A percentile compares a stretch with the other conserved stretches of the same genome.
Evolutionary conservation across 2,113 vertebrate genomes (phyloP).

Genomic region (Melanocharis versteri): DNA sequence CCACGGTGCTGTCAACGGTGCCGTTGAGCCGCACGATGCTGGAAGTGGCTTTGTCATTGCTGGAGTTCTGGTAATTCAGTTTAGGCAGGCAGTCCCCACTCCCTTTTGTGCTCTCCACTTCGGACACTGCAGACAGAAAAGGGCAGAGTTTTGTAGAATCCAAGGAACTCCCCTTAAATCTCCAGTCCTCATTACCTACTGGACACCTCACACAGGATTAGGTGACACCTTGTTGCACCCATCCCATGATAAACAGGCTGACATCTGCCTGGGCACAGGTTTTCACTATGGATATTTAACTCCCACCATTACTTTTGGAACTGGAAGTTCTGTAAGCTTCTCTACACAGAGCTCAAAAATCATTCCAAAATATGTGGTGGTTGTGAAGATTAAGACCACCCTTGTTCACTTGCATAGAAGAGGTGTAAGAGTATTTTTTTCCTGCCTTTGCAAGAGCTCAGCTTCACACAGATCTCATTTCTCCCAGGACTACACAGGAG

Average conservation of each 20-base stretch:
- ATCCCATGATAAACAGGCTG: too few species aligned
- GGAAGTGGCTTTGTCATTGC: not conserved
- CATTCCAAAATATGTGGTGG: not conserved
- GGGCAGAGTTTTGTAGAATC: not conserved
- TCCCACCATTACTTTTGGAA: not conserved
- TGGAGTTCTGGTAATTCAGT: slow-evolving; percentile 59
- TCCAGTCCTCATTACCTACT: not conserved
- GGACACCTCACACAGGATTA: not conserved
- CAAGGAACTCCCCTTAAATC: not conserved
- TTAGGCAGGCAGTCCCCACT: slow-evolving; percentile 75
- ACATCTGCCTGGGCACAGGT: not conserved
- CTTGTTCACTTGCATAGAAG: not conserved
- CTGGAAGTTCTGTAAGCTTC: not conserved
- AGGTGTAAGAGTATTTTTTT: not conserved
- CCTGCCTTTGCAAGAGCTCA: not conserved
- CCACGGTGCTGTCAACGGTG: not conserved
- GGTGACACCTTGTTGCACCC: too few species aligned
- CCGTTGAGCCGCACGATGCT: slow-evolving; percentile 73
- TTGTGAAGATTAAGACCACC: not conserved
- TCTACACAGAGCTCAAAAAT: not conserved
- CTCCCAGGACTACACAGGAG: not conserved
- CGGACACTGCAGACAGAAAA: slow-evolving; percentile 70
- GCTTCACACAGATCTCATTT: not conserved
- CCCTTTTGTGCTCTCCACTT: slow-evolving; percentile 76
- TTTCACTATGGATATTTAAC: not conserved